Evolutionary conservation across 2,888 invertebrate genomes (phyloP), one percentile per base, ranked within the genome.

Genomic region (Caprella mutica): DNA sequence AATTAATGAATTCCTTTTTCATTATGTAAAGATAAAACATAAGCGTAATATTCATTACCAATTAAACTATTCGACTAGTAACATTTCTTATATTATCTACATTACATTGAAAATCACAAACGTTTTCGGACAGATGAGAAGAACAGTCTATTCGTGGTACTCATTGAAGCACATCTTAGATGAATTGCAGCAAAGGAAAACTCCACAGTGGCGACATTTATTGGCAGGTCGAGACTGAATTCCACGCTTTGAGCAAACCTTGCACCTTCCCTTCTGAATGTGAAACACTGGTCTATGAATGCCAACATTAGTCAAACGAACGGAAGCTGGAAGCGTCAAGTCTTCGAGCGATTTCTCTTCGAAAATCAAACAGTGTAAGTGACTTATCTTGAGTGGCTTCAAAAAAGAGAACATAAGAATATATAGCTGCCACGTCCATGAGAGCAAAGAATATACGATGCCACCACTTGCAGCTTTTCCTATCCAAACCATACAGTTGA

Each of bases 401-500:
- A 14, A 3, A 8, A 3, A 30, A 54, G 6, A 54, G 5, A 14
- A 54, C 39, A n/a, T 14, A 68, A 40, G 39, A 35, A 57, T 67
- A 68, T 3, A 67, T 65, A 19, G 68, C 56, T 43, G 55, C 48
- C 9, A 64, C 62, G 58, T 68, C 68, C 5, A 67, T 21, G 55
- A 69, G 65, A 58, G 67, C 64, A 55, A 61, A 69, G 44, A 67
- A 66, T 39, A 68, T 65, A n/a, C 67, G 29, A 51, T 66, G 67
- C 66, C 69, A 69, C 69, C 69, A 69, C 65, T 70, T 70, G 52
- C 65, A 65, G n/a, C 65, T 66, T 61, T 70, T 69, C 30, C 68
- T 51, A 48, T 69, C 65, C 23, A 68, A 59, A 54, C 68, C 67
- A 59, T 70, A 70, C 14, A 52, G 46, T 12, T 62, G 55, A 64